Conservation (phyloP, 2,797 vertebrate genomes). For the Anomalospiza imberbis region DNA sequence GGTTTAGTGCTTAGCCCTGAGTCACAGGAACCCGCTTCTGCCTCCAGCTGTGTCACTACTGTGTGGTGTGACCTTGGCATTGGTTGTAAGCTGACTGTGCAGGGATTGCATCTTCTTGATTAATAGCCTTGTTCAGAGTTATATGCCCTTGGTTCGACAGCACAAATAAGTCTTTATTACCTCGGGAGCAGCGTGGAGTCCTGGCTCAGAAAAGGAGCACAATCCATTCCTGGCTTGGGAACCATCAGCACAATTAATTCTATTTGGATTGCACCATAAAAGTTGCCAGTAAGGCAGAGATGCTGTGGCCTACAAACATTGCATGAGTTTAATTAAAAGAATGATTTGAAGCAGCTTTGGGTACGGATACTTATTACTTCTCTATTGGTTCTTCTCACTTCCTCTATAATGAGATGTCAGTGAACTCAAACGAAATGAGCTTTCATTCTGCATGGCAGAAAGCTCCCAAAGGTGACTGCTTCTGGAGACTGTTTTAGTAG, state of each 20-base stretch:
- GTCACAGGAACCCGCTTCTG: neutral
- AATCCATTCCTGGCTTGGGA: slow-evolving; percentile 17
- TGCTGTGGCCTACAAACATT: neutral
- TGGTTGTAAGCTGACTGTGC: neutral
- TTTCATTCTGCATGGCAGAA: neutral
- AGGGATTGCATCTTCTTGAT: slow-evolving; percentile 35
- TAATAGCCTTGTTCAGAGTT: slow-evolving; percentile 11
- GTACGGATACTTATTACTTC: neutral
- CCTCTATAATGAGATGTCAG: neutral
- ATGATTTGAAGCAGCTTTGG: slow-evolving; percentile 27
- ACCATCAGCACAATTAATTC: slow-evolving; percentile 15
- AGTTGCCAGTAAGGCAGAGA: neutral
- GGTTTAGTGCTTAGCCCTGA: neutral
- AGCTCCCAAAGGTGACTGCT: neutral
- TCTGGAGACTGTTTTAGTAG: neutral
- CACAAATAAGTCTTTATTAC: slow-evolving; percentile 41
- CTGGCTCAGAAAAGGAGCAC: slow-evolving; percentile 1
- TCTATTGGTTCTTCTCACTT: slow-evolving; percentile 1
- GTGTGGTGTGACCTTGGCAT: slow-evolving; percentile 16
- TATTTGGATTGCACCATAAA: neutral
- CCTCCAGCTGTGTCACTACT: neutral
- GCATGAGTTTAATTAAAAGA: slow-evolving; percentile 33
- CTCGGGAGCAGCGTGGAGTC: neutral
- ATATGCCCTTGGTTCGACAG: neutral
- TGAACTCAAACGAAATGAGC: neutral